These are phyloP conservation scores for Ceratina calcarata DNA, from an alignment of 1,140 invertebrate species.

Conservation along the genomic window DNA sequence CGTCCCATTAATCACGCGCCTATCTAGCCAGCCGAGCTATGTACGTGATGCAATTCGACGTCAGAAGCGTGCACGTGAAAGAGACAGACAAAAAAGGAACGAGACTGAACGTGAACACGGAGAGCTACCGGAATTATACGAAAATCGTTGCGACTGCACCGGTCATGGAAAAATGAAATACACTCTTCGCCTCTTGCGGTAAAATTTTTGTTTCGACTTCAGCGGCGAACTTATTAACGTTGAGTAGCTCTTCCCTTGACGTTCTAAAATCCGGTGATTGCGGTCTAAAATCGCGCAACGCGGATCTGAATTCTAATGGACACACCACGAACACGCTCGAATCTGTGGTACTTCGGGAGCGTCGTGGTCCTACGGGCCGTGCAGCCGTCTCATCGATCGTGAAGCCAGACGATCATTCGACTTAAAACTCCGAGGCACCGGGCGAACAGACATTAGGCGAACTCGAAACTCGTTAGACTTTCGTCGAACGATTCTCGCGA, in stretches of 20 bases:
- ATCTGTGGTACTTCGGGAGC: background rate
- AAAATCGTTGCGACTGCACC: background rate
- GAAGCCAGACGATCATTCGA: background rate
- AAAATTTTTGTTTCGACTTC: background rate
- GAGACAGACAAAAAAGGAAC: background rate
- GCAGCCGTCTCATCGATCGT: background rate
- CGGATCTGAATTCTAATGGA: background rate
- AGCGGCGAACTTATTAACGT: background rate
- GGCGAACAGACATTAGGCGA: background rate
- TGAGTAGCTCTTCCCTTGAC: no score
- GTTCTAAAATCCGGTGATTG: background rate
- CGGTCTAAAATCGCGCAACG: background rate
- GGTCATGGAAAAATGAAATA: background rate
- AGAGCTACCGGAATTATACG: background rate
- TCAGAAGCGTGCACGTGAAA: background rate
- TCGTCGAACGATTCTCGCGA: background rate
- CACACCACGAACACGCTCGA: background rate
- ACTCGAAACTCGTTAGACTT: constrained; percentile 31
- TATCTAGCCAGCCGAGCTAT: background rate
- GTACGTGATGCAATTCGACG: constrained; percentile 36
- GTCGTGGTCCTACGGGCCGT: background rate
- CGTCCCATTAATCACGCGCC: constrained; percentile 42
- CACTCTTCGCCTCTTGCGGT: background rate
- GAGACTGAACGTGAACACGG: no score
- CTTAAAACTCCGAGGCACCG: constrained; percentile 6